Evolutionary conservation across 2,888 invertebrate species (phyloP).

Genomic region (Hyposoter didymator): DNA sequence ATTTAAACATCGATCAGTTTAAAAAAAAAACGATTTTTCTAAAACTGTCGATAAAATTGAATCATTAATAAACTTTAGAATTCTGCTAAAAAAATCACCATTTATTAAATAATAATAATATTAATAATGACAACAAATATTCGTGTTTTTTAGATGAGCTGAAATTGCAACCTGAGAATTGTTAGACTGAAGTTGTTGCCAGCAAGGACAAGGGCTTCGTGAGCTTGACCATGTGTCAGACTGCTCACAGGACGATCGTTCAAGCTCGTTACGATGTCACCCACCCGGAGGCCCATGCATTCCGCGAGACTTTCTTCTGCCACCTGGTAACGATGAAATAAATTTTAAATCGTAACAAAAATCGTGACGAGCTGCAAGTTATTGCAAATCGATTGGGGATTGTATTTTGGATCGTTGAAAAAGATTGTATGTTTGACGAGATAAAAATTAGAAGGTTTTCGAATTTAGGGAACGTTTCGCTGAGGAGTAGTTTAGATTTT

Average conservation of each 20-base stretch:
- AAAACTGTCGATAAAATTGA: background rate
- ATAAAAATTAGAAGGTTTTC: no score
- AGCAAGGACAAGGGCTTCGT: slow-evolving; percentile 89
- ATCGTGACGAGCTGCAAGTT: background rate
- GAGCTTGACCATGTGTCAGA: slow-evolving; percentile 92
- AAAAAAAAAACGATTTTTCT: slow-evolving; percentile 29
- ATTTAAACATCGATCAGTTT: slow-evolving; percentile 48
- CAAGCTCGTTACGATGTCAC: slow-evolving; percentile 93
- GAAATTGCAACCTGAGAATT: slow-evolving; percentile 87
- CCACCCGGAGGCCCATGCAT: slow-evolving; percentile 91
- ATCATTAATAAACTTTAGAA: background rate
- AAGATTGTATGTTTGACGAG: no score
- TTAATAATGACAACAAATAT: background rate
- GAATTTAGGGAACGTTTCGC: no score
- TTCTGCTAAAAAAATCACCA: background rate
- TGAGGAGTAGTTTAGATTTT: background rate
- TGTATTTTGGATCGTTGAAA: background rate
- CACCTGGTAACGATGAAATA: slow-evolving; percentile 86
- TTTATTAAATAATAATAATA: background rate
- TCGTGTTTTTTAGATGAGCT: slow-evolving; percentile 43
- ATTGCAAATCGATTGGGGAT: background rate
- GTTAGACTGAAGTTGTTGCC: slow-evolving; percentile 90
- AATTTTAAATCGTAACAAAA: slow-evolving; percentile 49
- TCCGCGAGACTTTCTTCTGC: slow-evolving; percentile 93
- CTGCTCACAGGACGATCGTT: slow-evolving; percentile 89